Evolutionary conservation across 1,140 invertebrate species (phyloP), one percentile per base, ranked within the genome.

Genomic region (Drosophila burlai): DNA sequence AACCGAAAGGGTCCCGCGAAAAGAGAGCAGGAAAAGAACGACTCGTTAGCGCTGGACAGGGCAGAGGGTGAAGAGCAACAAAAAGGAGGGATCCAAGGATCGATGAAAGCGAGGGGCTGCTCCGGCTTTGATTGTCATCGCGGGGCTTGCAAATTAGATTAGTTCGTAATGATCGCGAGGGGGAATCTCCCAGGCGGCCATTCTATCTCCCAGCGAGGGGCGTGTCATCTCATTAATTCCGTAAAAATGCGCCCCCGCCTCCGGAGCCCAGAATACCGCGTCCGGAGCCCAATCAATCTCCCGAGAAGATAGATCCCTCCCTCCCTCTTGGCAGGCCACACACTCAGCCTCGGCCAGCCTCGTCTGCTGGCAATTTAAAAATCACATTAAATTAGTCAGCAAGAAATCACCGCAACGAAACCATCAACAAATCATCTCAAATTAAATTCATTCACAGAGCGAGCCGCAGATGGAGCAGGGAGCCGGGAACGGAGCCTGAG

Each of bases 331-430:
- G 13, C 60, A 49, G 85, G 76, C 85, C 85, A 90, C 85, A 90
- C 85, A 90, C 81, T 84, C 78, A 68, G 85, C 66, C 21, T 47
- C 1, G 46, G 46, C 13, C 60, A 38, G 52, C 52, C 63, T 49
- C 24, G 77, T 59, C 43, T 49, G 60, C 57, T 55, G 81, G 85
- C 86, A 90, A 90, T 90, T 90, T 90, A 90, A 90, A 90, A 90
- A 90, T 90, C 85, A 90, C 85, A 90, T 90, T 90, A 90, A 90
- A 90, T 90, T 90, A 90, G 85, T 90, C 85, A 90, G 85, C 85
- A 90, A 90, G 85, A 90, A 90, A 90, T 90, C 85, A 90, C 85
- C 86, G 86, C 85, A 90, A 90, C 85, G 85, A 90, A 90, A 90
- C 86, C 85, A 90, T 90, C 85, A 90, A 90, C 85, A 90, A 90